Conservation (phyloP, 64 coral and sea anemone species). For the Dendrophyllia cribrosa region DNA sequence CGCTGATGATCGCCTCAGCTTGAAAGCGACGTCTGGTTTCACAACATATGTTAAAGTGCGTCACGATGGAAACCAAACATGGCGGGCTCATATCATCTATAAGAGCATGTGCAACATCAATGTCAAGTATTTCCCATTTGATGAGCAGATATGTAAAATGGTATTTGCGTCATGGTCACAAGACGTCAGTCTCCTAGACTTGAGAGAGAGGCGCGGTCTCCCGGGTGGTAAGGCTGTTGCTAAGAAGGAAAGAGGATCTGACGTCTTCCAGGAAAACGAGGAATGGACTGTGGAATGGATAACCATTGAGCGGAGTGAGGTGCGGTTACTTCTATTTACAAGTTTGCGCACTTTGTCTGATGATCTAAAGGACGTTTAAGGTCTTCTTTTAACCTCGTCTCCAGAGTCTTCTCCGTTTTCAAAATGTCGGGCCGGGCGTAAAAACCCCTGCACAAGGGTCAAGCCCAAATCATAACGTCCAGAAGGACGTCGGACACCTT, state of each 20-base stretch:
- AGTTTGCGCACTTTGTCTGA: too few relatives aligned
- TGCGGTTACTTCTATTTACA: background rate
- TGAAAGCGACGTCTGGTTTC: slow-evolving; percentile 64
- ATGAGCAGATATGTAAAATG: slow-evolving; percentile 80
- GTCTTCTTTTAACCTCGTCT: too few relatives aligned
- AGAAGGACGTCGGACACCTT: too few relatives aligned
- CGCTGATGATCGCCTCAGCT: slow-evolving; percentile 56
- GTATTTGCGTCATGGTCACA: slow-evolving; percentile 90
- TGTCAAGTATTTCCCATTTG: slow-evolving; percentile 91
- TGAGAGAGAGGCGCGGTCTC: slow-evolving; percentile 13
- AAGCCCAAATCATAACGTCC: too few relatives aligned
- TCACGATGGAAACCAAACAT: slow-evolving; percentile 74
- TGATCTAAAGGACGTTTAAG: too few relatives aligned
- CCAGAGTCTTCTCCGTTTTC: too few relatives aligned
- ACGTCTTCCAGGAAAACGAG: slow-evolving; percentile 80
- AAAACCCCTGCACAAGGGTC: too few relatives aligned
- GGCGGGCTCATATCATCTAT: slow-evolving; percentile 84
- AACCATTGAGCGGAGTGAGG: slow-evolving; percentile 50
- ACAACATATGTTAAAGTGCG: slow-evolving; percentile 65
- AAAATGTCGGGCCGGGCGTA: too few relatives aligned
- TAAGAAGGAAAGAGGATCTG: slow-evolving; percentile 42
- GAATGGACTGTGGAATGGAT: slow-evolving; percentile 68
- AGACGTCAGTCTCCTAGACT: slow-evolving; percentile 54
- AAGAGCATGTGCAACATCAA: slow-evolving; percentile 90
- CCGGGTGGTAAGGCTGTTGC: slow-evolving; percentile 15